These are phyloP conservation scores for Etheostoma nigrum DNA, from an alignment of 2,797 vertebrate species.

Conservation along the genomic window DNA sequence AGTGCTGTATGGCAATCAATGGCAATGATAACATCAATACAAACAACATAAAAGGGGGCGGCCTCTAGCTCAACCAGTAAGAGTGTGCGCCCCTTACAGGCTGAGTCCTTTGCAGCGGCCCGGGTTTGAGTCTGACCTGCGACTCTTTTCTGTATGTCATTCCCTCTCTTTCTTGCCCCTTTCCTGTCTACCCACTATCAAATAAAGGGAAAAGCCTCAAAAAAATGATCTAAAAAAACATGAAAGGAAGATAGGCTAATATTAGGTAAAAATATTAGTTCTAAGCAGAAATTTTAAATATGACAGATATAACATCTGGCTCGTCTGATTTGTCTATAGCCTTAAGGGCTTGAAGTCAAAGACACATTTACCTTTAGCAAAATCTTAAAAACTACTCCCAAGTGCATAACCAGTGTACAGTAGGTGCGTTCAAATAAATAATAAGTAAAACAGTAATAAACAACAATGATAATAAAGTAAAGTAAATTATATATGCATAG, in stretches of 20 bases:
- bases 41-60: neutral
- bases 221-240: too few relatives aligned
- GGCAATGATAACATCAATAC: neutral
- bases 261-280: neutral
- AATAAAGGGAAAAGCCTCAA: too few relatives aligned
- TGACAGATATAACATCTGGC: neutral
- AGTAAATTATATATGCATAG: neutral
- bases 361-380: neutral
- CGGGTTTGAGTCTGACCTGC: too few relatives aligned
- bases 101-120: too few relatives aligned
- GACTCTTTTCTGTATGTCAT: too few relatives aligned
- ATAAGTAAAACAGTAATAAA: neutral
- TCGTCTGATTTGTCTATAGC: neutral
- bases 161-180: too few relatives aligned
- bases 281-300: neutral
- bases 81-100: too few relatives aligned
- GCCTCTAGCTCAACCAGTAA: too few relatives aligned
- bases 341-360: neutral
- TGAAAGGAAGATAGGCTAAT: neutral
- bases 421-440: neutral
- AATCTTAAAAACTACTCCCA: neutral
- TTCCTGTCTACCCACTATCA: too few relatives aligned
- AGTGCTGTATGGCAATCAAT: neutral
- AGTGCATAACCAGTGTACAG: neutral
- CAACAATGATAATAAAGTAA: neutral